Evolutionary conservation across 1,140 invertebrate genomes (phyloP).

Genomic region (Neodiprion lecontei): DNA sequence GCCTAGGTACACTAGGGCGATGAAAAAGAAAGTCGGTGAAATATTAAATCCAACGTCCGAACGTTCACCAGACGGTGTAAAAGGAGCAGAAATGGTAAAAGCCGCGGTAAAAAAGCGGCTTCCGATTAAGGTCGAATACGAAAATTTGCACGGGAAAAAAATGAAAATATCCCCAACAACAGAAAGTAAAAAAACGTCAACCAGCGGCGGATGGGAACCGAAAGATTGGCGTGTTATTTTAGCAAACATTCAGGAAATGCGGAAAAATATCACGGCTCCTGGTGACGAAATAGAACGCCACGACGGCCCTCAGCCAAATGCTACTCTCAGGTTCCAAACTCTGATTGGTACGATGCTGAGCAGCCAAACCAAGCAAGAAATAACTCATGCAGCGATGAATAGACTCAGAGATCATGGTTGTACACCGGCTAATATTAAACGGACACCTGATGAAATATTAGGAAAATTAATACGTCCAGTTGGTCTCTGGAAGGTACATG

Average conservation of each 20-base stretch:
- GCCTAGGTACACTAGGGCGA: slow-evolving; percentile 29
- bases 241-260: slow-evolving; percentile 87
- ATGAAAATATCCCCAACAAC: too few relatives aligned
- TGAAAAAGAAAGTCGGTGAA: slow-evolving; percentile 18
- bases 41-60: slow-evolving; percentile 30
- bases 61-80: slow-evolving; percentile 32
- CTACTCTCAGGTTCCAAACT: slow-evolving; percentile 80
- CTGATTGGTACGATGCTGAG: slow-evolving; percentile 94
- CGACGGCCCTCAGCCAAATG: slow-evolving; percentile 76
- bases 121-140: slow-evolving; percentile 31
- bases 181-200: neutral
- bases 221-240: slow-evolving; percentile 78
- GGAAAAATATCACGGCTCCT: slow-evolving; percentile 79
- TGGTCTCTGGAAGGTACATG: slow-evolving; percentile 88
- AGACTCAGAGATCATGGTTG: slow-evolving; percentile 79
- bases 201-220: slow-evolving; percentile 71
- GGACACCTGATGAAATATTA: slow-evolving; percentile 75
- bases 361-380: slow-evolving; percentile 96
- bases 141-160: slow-evolving; percentile 26
- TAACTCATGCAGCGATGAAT: slow-evolving; percentile 90
- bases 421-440: slow-evolving; percentile 76
- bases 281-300: slow-evolving; percentile 96
- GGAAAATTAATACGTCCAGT: slow-evolving; percentile 91
- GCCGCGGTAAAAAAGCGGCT: slow-evolving; percentile 28
- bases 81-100: slow-evolving; percentile 11